Evolutionary conservation across 2,113 vertebrate genomes (phyloP), one percentile per base, ranked within the genome.

Genomic region (Oryzias woworae): DNA sequence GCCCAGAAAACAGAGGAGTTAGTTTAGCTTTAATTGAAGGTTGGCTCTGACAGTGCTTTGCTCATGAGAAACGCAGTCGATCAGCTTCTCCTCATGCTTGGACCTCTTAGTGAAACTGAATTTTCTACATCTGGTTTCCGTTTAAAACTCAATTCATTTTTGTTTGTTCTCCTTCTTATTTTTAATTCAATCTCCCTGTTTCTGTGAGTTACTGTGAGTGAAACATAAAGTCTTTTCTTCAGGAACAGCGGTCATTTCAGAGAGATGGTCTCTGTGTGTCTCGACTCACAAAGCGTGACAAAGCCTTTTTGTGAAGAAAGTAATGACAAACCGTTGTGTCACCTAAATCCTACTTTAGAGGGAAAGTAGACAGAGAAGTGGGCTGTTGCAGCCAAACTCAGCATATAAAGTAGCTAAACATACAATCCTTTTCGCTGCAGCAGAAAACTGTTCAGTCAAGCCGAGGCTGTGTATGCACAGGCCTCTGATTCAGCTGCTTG

Each of bases 61-160:
- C 5, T 77, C 49, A 26, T 23, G 13, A 7, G 17, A 26, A 31
- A 45, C 28, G 1, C 12, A 13, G 16, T 53, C 17, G 63, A 79
- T 77, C 70, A 59, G 53, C 45, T 69, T 1, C 14, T 57, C 53
- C 55, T 66, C 22, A 69, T 73, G 49, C 53, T 23, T 51, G 45
- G 13, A 45, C 49, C 49, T 60, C 74, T 50, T 73, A 2, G 36
- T 41, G 42, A 71, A 68, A 73, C 49, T 53, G 60, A 28, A 77
- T 82, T 85, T 83, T 62, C 57, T 58, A 31, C 50, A 36, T 82
- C 67, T 84, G 76, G 54, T 77, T 80, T 81, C 61, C 74, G 26
- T 68, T 12, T 24, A 14, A 71, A 65, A 76, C 46, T 77, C 50
- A 26, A 59, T 78, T 71, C 54, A 41, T 46, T 7, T 45, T 17